Evolutionary conservation across 2,888 invertebrate genomes (phyloP), one percentile per base, ranked within the genome.

Genomic region (Melinaea menophilus): DNA sequence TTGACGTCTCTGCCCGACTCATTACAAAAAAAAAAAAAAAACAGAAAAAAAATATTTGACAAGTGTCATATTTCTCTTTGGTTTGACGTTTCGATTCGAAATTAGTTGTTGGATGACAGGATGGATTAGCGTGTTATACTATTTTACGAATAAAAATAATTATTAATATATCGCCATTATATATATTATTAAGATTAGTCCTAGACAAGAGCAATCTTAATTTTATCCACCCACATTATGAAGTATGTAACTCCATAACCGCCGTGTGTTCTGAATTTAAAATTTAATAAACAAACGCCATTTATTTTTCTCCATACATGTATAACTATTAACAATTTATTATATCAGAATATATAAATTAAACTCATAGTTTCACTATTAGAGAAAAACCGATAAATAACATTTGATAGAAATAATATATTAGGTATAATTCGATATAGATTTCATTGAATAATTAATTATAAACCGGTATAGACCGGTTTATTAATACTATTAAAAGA

Each of bases 51-150:
- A 63, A 70, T 67, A 81, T 81, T 82, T 86, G 86, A 84, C 85
- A 85, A 75, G 76, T 84, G 88, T 89, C 89, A 79, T 80, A 85
- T 89, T 88, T 85, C 83, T 79, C 82, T 86, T 81, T 74, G 77
- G 78, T 83, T 81, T 89, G 90, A 88, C 88, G 85, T 82, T 82
- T 85, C 76, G 85, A 82, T 86, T 84, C 77, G 75, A 75, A 75
- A 74, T 75, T 75, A 78, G 81, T 81, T 81, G 75, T 76, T 77
- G 75, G 72, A 67, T 73, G 72, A 75, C 72, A 66, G 74, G 79
- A 81, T 80, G 83, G 82, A 82, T 86, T 87, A 83, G 58, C 58
- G 82, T 82, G 63, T 69, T 78, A 85, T 77, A 79, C 74, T 78
- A 73, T 80, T 84, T 86, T 85, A 82, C 31, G 80, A 82, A 84